Conservation (phyloP, 2,888 invertebrate species). For the Drosophila peninsularis region DNA sequence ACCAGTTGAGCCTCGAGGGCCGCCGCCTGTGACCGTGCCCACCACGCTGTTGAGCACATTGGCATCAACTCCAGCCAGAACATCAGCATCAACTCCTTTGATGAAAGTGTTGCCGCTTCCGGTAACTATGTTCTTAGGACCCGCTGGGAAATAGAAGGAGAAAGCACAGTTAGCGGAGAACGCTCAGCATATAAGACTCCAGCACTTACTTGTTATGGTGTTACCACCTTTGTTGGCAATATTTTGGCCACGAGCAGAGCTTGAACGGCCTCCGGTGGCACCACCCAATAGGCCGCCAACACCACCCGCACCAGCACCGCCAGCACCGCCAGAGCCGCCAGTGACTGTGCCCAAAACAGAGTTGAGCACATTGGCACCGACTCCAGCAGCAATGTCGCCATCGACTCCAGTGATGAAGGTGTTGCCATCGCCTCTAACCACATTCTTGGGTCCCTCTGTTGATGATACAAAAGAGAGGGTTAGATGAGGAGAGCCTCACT, state of each 20-base stretch:
- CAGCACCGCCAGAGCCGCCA: neutral
- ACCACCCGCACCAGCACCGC: neutral
- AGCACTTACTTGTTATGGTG: conserved; percentile 8
- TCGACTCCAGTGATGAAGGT: neutral
- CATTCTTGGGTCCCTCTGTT: conserved; percentile 23
- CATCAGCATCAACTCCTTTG: conserved; percentile 9
- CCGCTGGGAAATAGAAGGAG: neutral
- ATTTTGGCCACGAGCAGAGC: conserved; percentile 6
- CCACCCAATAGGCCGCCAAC: conserved; percentile 1
- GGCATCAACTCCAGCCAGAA: conserved; percentile 11
- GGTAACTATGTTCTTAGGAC: conserved; percentile 5
- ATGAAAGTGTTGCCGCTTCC: conserved; percentile 29
- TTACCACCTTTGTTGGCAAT: conserved; percentile 17
- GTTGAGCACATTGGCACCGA: neutral
- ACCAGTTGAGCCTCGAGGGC: conserved; percentile 7
- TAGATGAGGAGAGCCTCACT: neutral
- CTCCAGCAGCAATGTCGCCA: neutral
- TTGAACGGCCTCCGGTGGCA: neutral
- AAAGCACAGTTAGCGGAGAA: neutral
- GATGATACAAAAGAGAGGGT: neutral
- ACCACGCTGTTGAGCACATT: conserved; percentile 9
- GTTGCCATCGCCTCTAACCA: conserved; percentile 12
- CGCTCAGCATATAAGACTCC: too few relatives aligned
- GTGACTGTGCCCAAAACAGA: conserved; percentile 12
- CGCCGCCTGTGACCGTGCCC: conserved; percentile 8